Percentiles rank a stretch among this genome's conserved stretches.
phyloP scores from a whole-genome alignment of 2,888 invertebrate genomes.

The Amphipoea lucens region DNA sequence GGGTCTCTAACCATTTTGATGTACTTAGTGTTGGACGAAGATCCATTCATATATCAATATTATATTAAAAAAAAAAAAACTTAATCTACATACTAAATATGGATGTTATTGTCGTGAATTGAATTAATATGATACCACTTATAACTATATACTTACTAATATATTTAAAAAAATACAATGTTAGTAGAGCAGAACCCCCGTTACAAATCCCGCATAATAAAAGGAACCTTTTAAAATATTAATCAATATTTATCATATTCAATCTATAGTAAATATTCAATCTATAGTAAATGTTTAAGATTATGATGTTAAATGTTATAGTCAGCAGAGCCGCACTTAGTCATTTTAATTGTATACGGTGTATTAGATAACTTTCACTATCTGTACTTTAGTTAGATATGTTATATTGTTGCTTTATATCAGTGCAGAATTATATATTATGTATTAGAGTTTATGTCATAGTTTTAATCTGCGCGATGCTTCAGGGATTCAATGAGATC shows the following conservation, averaged over 20 bases:
- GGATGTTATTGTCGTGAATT: conserved; percentile 63
- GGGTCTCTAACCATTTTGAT: conserved; percentile 48
- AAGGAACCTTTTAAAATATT: conserved; percentile 41
- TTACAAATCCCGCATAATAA: conserved; percentile 30
- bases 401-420: conserved; percentile 12
- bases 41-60: conserved; percentile 62
- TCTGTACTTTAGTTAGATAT: conserved; percentile 25
- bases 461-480: conserved; percentile 22
- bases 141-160: conserved; percentile 42
- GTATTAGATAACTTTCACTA: conserved; percentile 28
- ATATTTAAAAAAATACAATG: conserved; percentile 42
- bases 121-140: conserved; percentile 51
- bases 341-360: conserved; percentile 38
- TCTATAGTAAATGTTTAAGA: conserved; percentile 58
- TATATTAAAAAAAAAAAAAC: conserved; percentile 49
- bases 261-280: conserved; percentile 51
- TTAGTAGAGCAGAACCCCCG: conserved; percentile 57
- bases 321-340: conserved; percentile 43
- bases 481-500: conserved; percentile 12
- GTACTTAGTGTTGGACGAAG: conserved; percentile 56
- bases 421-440: conserved; percentile 39
- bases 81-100: conserved; percentile 57
- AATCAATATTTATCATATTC: conserved; percentile 43
- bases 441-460: conserved; percentile 13
- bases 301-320: conserved; percentile 59